phyloP scores from a whole-genome alignment of 2,113 vertebrate species.

The Tragelaphus buxtoni region DNA sequence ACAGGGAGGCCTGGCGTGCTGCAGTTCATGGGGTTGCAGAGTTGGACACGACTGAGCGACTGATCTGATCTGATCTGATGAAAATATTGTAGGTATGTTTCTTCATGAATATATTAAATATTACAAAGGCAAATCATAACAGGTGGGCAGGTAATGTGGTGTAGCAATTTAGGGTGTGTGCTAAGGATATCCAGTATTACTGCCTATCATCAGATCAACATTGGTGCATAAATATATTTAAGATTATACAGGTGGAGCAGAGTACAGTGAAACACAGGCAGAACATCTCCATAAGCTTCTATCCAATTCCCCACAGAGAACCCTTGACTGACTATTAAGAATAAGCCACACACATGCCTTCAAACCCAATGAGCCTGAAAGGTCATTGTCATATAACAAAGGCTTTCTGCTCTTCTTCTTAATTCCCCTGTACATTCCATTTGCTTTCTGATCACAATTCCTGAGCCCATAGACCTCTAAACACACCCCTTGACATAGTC shows the following conservation, averaged over 20 bases:
- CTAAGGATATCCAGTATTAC: not conserved
- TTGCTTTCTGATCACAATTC: not conserved
- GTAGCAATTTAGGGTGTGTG: not conserved
- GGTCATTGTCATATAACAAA: constrained; percentile 67
- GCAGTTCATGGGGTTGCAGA: too few species aligned
- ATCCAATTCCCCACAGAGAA: constrained; percentile 76
- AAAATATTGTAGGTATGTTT: not conserved
- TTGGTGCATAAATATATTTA: not conserved
- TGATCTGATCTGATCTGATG: too few species aligned
- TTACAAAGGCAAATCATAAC: not conserved
- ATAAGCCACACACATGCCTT: constrained; percentile 56
- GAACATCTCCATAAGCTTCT: constrained; percentile 63
- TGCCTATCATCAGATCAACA: not conserved
- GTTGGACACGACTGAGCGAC: too few species aligned
- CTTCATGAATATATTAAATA: not conserved
- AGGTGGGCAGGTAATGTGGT: not conserved
- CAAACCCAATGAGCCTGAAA: constrained; percentile 57
- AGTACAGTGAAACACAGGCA: constrained; percentile 77
- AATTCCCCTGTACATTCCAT: not conserved
- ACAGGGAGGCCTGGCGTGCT: too few species aligned
- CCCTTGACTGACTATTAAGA: constrained; percentile 69
- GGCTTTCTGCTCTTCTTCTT: not conserved
- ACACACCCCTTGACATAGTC: not conserved
- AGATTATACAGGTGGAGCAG: constrained; percentile 73
- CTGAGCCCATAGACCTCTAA: not conserved